Evolutionary conservation across 1,140 invertebrate genomes (phyloP), one percentile per base, ranked within the genome.

Genomic region (Yoshiicerus persimilis): DNA sequence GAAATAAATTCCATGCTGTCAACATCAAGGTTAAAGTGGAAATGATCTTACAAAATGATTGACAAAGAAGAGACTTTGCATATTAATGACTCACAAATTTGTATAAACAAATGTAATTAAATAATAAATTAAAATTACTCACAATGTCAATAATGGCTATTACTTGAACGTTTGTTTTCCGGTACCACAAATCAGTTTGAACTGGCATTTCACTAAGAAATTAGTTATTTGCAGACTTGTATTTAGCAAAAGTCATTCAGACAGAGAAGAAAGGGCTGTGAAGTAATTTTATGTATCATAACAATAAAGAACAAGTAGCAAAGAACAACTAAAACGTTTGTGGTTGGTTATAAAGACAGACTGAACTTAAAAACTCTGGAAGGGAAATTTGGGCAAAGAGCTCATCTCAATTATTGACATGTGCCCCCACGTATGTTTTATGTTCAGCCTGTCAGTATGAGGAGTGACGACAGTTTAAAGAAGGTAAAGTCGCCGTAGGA

Each of bases 61-160:
- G 10, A 1, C 9, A 75, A 11, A 34, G 4, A 30, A 25, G 16
- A n/a, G n/a, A n/a, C n/a, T n/a, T n/a, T n/a, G n/a, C n/a, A n/a
- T n/a, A n/a, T n/a, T n/a, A n/a, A n/a, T n/a, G n/a, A n/a, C n/a
- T n/a, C n/a, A n/a, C n/a, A n/a, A n/a, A n/a, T n/a, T n/a, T n/a
- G 10, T 34, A 80, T 80, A 34, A 16, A 36, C 34, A 27, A 70
- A 27, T 11, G 30, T 10, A 70, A 25, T 23, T 23, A 27, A 6
- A 27, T 80, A 80, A 80, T 30, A 84, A 77, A 1, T n/a, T 27
- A 32, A 9, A 27, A 16, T 20, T 27, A 80, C 87, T 86, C 39
- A 88, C 88, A 47, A 88, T 34, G 30, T 88, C 88, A 62, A 64
- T 25, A 27, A 88, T 64, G 5, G 85, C 66, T 4, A 88, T 84